Base-by-base conservation (phyloP, 2,113 vertebrate species). In the Struthidea cinerea region DNA sequence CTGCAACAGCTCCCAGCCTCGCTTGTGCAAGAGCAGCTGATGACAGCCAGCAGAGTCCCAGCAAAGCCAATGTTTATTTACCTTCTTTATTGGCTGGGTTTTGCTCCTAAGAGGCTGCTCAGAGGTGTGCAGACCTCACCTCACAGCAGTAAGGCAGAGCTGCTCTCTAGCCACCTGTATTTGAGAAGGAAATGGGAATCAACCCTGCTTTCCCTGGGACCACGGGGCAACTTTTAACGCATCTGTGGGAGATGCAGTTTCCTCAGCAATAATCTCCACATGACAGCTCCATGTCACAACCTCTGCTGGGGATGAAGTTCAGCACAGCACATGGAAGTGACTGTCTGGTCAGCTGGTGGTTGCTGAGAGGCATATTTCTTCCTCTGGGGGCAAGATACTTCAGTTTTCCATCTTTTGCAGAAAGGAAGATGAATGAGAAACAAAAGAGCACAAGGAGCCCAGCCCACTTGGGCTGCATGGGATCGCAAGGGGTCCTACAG, bases 211-310 rank as follows among this genome's bases (percentile, higher is more conserved):
- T 78, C 39, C 18, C 42, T 46, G 39, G 33, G 30, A 39, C 8
- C 0, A 0, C 0, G 3, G 46, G 55, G 24, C 23, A 61, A 55
- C 24, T 41, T 42, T 27, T 65, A 69, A 39, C 0, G 0, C 37
- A 6, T 60, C 50, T 22, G 23, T 23, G 28, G 68, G 21, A 70
- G 64, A 13, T 33, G 49, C 18, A 22, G 26, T 23, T 87, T 77
- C n/a, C 32, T 24, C 37, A 32, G 71, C 3, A 1, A 53, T 16
- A 11, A 73, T 53, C 28, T 49, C 46, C 15, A 1, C 8, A 3
- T 44, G 60, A 70, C 2, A 4, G 24, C 39, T 89, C 69, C 21
- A 5, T 4, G 22, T 41, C 3, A 9, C 60, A 52, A 76, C 32
- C 9, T 6, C 26, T 53, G 53, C 59, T 42, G 49, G 37, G 41